phyloP scores from a whole-genome alignment of 2,113 vertebrate genomes.

The Synodontis membranacea region DNA sequence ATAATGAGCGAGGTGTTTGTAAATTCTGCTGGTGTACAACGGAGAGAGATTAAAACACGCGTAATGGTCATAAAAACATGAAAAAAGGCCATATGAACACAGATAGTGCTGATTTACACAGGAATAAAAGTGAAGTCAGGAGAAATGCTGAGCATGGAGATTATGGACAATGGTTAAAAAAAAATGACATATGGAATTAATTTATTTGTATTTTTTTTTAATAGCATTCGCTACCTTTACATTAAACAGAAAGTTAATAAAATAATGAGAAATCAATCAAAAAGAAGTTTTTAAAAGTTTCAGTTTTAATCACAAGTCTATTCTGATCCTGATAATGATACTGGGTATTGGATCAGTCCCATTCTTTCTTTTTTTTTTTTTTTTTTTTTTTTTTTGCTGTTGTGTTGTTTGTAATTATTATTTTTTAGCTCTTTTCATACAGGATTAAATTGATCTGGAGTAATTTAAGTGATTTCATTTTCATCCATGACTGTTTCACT shows the following conservation, averaged over 20 bases:
- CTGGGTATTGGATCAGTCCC: too few relatives aligned
- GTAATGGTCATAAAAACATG: not conserved
- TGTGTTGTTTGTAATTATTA: too few relatives aligned
- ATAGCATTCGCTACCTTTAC: not conserved
- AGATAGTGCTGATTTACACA: not conserved
- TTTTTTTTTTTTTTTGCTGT: too few relatives aligned
- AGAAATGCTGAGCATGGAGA: not conserved
- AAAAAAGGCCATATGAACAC: not conserved
- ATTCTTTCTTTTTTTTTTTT: too few relatives aligned
- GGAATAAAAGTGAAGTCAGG: not conserved
- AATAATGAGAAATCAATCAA: not conserved
- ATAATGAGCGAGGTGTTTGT: not conserved
- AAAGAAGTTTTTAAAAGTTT: not conserved
- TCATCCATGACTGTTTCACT: too few relatives aligned
- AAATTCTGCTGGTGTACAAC: not conserved
- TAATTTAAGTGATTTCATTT: too few relatives aligned
- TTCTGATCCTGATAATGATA: not conserved
- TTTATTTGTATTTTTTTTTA: not conserved
- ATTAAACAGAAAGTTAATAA: not conserved
- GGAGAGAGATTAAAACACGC: not conserved
- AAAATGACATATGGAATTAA: not conserved
- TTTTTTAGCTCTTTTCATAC: too few relatives aligned
- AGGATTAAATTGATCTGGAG: too few relatives aligned
- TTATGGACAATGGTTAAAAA: not conserved
- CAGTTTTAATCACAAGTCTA: too few relatives aligned